Conservation (phyloP, 2,888 invertebrate species). For the Phytoseiulus persimilis region DNA sequence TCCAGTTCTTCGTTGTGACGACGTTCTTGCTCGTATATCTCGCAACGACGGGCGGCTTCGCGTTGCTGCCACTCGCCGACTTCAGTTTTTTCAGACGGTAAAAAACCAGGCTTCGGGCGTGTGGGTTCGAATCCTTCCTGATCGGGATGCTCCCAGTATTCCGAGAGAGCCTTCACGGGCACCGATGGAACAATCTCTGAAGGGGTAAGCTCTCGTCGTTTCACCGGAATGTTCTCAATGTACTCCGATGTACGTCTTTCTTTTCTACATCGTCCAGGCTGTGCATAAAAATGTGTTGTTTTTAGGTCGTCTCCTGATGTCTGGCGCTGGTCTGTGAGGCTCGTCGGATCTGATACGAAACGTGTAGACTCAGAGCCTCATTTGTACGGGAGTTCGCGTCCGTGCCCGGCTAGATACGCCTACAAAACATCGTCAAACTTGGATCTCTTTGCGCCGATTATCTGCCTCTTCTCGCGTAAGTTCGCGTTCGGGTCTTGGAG, state of each 20-base stretch:
- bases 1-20: slow-evolving; percentile 25
- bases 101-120: neutral
- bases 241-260: too few species aligned
- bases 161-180: slow-evolving; percentile 14
- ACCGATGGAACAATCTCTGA: slow-evolving; percentile 19
- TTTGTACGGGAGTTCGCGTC: neutral
- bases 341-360: neutral
- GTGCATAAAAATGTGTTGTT: neutral
- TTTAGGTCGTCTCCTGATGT: neutral
- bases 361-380: neutral
- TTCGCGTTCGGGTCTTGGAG: neutral
- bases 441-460: neutral
- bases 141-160: slow-evolving; percentile 30
- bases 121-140: slow-evolving; percentile 32
- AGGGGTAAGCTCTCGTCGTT: too few species aligned
- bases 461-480: neutral
- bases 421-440: neutral
- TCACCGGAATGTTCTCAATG: too few species aligned
- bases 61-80: slow-evolving; percentile 32
- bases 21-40: slow-evolving; percentile 19
- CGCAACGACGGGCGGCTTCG: neutral
- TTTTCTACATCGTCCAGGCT: too few species aligned
- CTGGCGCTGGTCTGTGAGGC: neutral
- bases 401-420: neutral
- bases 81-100: neutral